A percentile compares a stretch with the other conserved stretches of the same genome.
Conservation (phyloP, 1,140 invertebrate species). For the Dermatophagoides farinae region DNA sequence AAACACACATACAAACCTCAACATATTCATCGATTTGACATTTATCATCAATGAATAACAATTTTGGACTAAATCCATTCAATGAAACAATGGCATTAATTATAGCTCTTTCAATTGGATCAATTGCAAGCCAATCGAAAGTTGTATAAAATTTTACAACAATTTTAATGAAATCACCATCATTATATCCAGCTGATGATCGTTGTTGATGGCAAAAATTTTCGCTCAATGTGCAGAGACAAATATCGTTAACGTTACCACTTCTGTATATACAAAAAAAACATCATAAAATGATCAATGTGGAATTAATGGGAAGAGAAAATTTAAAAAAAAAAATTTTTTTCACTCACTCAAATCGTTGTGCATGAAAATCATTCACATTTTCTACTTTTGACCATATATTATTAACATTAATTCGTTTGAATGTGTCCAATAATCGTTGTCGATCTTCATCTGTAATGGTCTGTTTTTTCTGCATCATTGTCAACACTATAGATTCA, state of each 20-base stretch:
- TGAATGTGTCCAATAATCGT: background rate
- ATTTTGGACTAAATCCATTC: background rate
- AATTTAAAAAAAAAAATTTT: background rate
- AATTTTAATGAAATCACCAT: background rate
- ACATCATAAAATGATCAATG: background rate
- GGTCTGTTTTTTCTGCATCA: background rate
- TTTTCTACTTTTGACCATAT: background rate
- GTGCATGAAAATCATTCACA: background rate
- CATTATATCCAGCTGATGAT: background rate
- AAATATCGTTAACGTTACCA: slow-evolving; percentile 1
- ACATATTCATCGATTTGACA: background rate
- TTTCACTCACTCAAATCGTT: background rate
- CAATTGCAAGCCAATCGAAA: background rate
- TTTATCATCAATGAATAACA: background rate
- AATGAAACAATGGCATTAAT: background rate
- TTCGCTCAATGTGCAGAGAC: background rate
- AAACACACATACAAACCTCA: too few species aligned
- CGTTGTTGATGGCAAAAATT: background rate
- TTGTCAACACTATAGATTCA: background rate
- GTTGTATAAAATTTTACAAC: background rate
- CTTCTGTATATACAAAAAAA: background rate
- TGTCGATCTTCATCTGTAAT: background rate
- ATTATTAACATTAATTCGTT: background rate
- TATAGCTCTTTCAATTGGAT: background rate
- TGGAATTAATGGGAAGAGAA: background rate